Base-by-base conservation (phyloP, 2,888 invertebrate genomes). In the Neria commutata region DNA sequence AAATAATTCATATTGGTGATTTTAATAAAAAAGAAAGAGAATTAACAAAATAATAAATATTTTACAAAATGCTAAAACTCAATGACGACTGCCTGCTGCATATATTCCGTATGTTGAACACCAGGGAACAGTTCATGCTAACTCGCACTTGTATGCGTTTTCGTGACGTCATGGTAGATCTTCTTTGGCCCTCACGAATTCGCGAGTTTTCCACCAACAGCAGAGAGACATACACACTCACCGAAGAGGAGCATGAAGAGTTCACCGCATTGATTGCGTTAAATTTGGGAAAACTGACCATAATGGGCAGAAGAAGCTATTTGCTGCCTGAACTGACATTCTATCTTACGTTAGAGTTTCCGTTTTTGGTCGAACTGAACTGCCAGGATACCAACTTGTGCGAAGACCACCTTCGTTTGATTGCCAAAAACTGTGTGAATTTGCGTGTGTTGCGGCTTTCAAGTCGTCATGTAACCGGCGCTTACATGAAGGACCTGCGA, bases 1-100 rank as follows among this genome's bases (percentile, higher is more conserved):
- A n/a, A n/a, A n/a, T n/a, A n/a, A n/a, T n/a, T n/a, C n/a, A n/a
- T n/a, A n/a, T n/a, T n/a, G n/a, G n/a, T n/a, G n/a, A n/a, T n/a
- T n/a, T n/a, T n/a, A n/a, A n/a, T n/a, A n/a, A n/a, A n/a, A n/a
- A n/a, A n/a, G n/a, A n/a, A n/a, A n/a, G n/a, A n/a, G n/a, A n/a
- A n/a, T n/a, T n/a, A n/a, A n/a, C n/a, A n/a, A n/a, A n/a, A n/a
- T n/a, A n/a, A n/a, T n/a, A n/a, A n/a, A n/a, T n/a, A n/a, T n/a
- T n/a, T n/a, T n/a, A n/a, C 2, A 25, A 46, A 21, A 54, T 54
- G 54, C 11, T 16, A 10, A n/a, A 16, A 14, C 26, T 55, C 6
- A 55, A 55, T 26, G 37, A 47, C 48, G 54, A 55, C 14, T 55
- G 54, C 25, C 21, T 47, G 23, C 25, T 14, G 16, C 24, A 55